Base-by-base conservation (phyloP, 2,888 invertebrate species). In the Arctia plantaginis region DNA sequence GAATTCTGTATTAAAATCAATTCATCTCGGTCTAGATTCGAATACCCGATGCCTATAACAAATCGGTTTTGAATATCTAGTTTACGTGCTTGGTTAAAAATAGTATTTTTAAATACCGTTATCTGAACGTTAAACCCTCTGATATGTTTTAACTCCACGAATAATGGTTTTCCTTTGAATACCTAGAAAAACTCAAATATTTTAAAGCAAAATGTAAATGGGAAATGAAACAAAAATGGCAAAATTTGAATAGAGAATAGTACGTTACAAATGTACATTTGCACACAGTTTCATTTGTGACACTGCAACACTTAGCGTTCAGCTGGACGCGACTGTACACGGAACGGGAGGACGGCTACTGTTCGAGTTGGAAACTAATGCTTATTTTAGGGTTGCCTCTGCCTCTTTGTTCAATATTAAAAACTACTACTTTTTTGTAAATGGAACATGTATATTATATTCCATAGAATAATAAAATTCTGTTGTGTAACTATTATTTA, bases 331-430 rank as follows among this genome's bases (percentile, higher is more conserved):
- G 84, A 88, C 86, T 89, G 86, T 89, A 82, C 90, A 91, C 77
- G 85, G 85, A 90, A 91, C 89, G 88, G 91, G 92, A 89, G 92
- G 92, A 91, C 89, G 87, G 87, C 85, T 85, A 85, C 89, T 90
- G 92, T 93, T 91, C 91, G 90, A 93, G 92, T 93, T 93, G 83
- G 79, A 88, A 93, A 93, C 92, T 92, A 91, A 91, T 89, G 90
- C 83, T 82, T 55, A 77, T 10, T n/a, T 23, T 82, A 93, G 94
- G 94, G 93, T 67, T 73, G 73, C 20, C 70, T 33, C n/a, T 23
- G 6, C 35, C 47, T n/a, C n/a, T 35, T 47, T 33, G 8, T 0
- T n/a, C 8, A n/a, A 51, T 51, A n/a, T 35, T 0, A 8, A 51
- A 51, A 51, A 51, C 18, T n/a, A 23, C 10, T 10, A 23, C 47